A percentile compares a stretch with the other conserved stretches of the same genome.
phyloP scores from a whole-genome alignment of 1,140 invertebrate genomes.

The Drosophila kepulauana region DNA sequence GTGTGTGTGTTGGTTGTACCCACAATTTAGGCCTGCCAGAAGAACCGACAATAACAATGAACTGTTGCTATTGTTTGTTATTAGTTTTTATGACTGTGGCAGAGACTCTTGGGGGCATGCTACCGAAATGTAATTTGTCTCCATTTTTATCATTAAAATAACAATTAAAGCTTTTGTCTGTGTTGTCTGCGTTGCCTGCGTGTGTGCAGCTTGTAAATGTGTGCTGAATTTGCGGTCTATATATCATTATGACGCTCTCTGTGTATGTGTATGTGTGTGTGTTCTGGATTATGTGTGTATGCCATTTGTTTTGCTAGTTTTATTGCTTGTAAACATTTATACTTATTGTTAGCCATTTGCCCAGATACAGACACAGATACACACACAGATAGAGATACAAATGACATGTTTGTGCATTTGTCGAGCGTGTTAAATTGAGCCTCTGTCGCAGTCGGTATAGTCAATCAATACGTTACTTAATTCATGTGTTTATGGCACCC shows the following conservation, averaged over 20 bases:
- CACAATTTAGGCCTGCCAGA: conserved; percentile 57
- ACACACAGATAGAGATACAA: conserved; percentile 21
- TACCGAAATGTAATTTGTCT: conserved; percentile 73
- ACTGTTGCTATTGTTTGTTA: conserved; percentile 82
- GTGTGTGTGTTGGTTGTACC: neutral
- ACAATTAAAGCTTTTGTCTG: conserved; percentile 75
- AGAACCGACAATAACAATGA: conserved; percentile 61
- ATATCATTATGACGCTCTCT: conserved; percentile 58
- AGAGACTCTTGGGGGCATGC: conserved; percentile 33
- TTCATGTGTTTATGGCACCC: conserved; percentile 48
- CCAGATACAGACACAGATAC: conserved; percentile 22
- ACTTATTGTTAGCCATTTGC: conserved; percentile 72
- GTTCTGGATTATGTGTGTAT: conserved; percentile 19
- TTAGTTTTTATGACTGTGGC: conserved; percentile 75
- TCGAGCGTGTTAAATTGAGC: conserved; percentile 36
- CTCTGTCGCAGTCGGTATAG: conserved; percentile 19
- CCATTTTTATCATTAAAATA: conserved; percentile 84
- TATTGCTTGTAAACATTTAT: conserved; percentile 82
- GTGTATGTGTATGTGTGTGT: conserved; percentile 15
- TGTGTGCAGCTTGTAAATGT: conserved; percentile 60
- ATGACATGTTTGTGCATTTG: conserved; percentile 47
- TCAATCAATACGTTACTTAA: conserved; percentile 51
- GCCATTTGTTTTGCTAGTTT: conserved; percentile 67
- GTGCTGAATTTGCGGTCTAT: conserved; percentile 76
- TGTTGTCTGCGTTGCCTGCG: conserved; percentile 22